Base-by-base conservation (phyloP, 64 coral and sea anemone genomes). In the Hydrozoanthus tunicans region DNA sequence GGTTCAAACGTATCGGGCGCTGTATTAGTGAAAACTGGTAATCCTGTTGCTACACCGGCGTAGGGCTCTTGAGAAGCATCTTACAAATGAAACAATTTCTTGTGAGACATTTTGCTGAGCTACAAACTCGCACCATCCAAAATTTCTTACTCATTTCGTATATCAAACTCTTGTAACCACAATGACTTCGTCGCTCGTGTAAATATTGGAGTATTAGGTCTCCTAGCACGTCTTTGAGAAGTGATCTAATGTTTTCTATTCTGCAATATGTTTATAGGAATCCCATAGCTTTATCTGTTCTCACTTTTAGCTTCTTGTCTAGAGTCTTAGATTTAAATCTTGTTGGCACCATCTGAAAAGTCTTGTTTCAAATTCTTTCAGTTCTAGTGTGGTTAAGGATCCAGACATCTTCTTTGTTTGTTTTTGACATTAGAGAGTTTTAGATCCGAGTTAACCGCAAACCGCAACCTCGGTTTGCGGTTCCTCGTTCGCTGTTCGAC, bases 101-200 rank as follows among this genome's bases (percentile, higher is more conserved):
- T 3, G 63, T 58, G 15, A 91, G 64, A 9, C 15, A 10, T 58
- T 58, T 91, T 9, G 90, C 25, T 70, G 63, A 76, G 17, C 58
- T 58, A 1, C 90, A 7, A 79, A 91, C 17, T 0, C 90, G 51
- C 12, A 91, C 56, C 4, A 91, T 90, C 93, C 93, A 85, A 10
- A 65, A 85, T 61, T 78, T 94, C 6, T 89, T 58, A 23, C 93
- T 90, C 6, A 89, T 68, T 75, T 94, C 88, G 58, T 91, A 81
- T 53, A 94, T 77, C 6, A 70, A 51, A n/a, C 68, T 93, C 62
- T 91, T 91, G 60, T 91, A 91, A 14, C 77, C 89, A 53, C 89
- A 81, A 58, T 91, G 89, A 58, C 77, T 64, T 23, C 89, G 89
- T 59, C 80, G 53, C 73, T 85, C 58, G 52, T 64, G 91, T 62